Conservation (phyloP, 2,797 vertebrate genomes). For the Periparus ater region DNA sequence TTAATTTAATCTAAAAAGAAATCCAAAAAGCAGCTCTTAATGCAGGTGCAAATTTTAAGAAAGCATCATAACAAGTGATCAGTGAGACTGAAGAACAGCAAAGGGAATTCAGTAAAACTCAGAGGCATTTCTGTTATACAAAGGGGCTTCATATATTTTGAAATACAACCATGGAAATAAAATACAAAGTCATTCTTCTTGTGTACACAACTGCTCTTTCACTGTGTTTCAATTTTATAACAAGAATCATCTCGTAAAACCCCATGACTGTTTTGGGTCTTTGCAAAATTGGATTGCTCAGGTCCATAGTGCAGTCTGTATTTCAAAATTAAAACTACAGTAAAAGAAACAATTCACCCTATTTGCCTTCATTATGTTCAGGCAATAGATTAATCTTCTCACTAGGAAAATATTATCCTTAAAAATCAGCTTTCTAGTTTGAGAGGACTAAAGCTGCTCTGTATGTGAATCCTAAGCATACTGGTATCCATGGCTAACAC, state of each 20-base stretch:
- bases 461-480: not conserved
- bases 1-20: not conserved
- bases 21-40: not conserved
- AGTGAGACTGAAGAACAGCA: not conserved
- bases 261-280: not conserved
- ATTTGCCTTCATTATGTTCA: not conserved
- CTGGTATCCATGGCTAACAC: not conserved
- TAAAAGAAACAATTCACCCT: not conserved
- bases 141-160: not conserved
- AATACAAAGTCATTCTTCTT: constrained; percentile 16
- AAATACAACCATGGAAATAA: not conserved
- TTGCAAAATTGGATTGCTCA: not conserved
- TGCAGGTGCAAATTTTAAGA: not conserved
- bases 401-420: not conserved
- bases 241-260: not conserved
- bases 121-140: not conserved
- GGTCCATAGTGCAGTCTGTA: not conserved
- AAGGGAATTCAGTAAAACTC: not conserved
- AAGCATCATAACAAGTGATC: not conserved
- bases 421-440: not conserved
- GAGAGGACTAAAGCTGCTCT: not conserved
- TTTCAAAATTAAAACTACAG: not conserved
- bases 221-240: not conserved
- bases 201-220: not conserved
- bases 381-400: not conserved